Percentiles rank a stretch among this genome's conserved stretches.
Conservation (phyloP, 2,888 invertebrate species). For the Drosophila neonasuta region DNA sequence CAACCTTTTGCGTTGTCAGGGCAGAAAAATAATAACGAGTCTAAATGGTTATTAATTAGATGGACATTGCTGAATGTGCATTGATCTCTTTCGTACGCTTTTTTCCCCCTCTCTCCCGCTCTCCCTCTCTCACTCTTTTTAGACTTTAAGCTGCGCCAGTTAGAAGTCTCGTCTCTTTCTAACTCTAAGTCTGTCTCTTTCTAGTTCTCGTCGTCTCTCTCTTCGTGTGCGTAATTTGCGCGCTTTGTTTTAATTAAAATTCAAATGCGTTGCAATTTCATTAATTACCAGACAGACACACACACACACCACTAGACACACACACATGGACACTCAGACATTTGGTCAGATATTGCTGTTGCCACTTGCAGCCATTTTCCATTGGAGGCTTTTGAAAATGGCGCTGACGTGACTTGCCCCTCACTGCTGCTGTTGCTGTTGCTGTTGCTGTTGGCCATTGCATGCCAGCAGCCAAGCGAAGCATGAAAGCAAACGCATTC, state of each 20-base stretch:
- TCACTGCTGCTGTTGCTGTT: background rate
- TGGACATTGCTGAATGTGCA: background rate
- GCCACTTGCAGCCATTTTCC: conserved; percentile 70
- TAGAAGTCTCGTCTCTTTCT: background rate
- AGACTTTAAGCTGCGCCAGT: background rate
- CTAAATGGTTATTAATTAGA: conserved; percentile 1
- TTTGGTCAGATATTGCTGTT: conserved; percentile 42
- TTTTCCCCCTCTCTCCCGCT: too few species aligned
- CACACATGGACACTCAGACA: conserved; percentile 25
- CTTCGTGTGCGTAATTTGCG: conserved; percentile 64
- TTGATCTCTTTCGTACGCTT: background rate
- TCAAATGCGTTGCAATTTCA: conserved; percentile 80
- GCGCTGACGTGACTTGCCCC: conserved; percentile 59
- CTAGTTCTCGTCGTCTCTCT: background rate
- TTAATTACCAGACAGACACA: conserved; percentile 73
- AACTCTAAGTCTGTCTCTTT: background rate
- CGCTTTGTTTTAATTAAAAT: conserved; percentile 81
- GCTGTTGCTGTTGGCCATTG: conserved; percentile 58
- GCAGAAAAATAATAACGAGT: background rate
- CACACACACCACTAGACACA: conserved; percentile 2
- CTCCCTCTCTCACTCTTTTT: background rate
- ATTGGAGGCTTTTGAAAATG: conserved; percentile 68
- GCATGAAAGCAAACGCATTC: conserved; percentile 75
- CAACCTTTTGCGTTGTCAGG: too few species aligned
- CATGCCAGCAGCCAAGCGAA: conserved; percentile 69